Evolutionary conservation across 1,140 invertebrate genomes (phyloP).

Genomic region (Drosophila tristis): DNA sequence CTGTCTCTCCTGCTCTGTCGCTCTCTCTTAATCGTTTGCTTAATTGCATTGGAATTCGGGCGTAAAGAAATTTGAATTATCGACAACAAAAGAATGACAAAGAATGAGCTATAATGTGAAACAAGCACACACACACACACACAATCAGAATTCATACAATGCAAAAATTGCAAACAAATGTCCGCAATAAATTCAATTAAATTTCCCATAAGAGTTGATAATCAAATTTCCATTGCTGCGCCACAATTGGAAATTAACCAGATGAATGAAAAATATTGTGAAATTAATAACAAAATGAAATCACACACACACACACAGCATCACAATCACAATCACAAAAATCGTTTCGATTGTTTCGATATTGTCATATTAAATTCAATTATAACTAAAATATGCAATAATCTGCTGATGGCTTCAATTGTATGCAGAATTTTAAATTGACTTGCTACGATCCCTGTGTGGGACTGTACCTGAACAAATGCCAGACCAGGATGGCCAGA

Average conservation of each 20-base stretch:
- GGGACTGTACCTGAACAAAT: too few relatives aligned
- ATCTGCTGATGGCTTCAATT: constrained; percentile 4
- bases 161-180: constrained; percentile 42
- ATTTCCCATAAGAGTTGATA: constrained; percentile 62
- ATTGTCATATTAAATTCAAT: constrained; percentile 29
- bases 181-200: constrained; percentile 66
- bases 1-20: too few relatives aligned
- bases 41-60: constrained; percentile 73
- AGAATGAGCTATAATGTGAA: not conserved
- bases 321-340: not conserved
- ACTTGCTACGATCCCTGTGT: too few relatives aligned
- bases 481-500: too few relatives aligned
- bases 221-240: constrained; percentile 46
- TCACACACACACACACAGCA: not conserved
- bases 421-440: not conserved
- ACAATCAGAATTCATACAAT: not conserved
- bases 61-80: constrained; percentile 65
- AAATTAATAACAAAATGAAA: constrained; percentile 29
- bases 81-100: constrained; percentile 16
- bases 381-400: constrained; percentile 20
- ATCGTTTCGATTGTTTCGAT: not conserved
- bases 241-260: constrained; percentile 18
- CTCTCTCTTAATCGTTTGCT: constrained; percentile 31
- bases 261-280: constrained; percentile 32
- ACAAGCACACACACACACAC: not conserved